A percentile compares a stretch with the other conserved stretches of the same genome.
phyloP scores from a whole-genome alignment of 2,797 vertebrate genomes.

The Pipistrellus pipistrellus region DNA sequence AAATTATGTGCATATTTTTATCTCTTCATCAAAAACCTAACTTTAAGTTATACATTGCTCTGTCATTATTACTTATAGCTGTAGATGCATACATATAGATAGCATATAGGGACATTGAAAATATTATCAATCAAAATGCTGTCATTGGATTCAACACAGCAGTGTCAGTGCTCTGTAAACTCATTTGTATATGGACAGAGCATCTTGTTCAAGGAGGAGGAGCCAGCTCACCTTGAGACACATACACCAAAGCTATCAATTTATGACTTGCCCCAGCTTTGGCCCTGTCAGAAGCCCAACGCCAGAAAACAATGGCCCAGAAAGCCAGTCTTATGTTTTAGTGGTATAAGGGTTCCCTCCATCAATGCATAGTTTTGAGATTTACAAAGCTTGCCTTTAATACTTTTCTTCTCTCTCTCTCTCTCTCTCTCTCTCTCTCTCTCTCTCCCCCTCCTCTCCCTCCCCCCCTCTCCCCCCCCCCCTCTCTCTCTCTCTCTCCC shows the following conservation, averaged over 20 bases:
- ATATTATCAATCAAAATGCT: not conserved
- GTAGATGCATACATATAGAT: not conserved
- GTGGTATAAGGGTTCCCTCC: not conserved
- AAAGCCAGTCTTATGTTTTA: not conserved
- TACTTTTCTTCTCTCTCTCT: not conserved
- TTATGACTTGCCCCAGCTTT: not conserved
- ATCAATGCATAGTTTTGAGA: not conserved
- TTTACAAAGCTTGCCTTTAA: not conserved
- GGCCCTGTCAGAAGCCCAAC: not conserved
- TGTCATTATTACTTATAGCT: not conserved
- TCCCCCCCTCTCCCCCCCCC: not conserved
- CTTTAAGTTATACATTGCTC: not conserved
- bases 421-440: not conserved
- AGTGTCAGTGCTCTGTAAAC: not conserved
- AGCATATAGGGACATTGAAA: not conserved
- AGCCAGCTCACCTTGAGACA: not conserved
- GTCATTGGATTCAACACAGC: not conserved
- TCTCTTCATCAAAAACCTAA: constrained; percentile 14
- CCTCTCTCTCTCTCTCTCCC: not conserved
- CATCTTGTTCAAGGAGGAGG: not conserved
- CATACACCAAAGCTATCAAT: not conserved
- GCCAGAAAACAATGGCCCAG: not conserved
- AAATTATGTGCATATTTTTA: not conserved
- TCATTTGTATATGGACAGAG: not conserved
- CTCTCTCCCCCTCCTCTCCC: not conserved